These are phyloP conservation scores for Lissocephala sabroskyi DNA, from an alignment of 2,888 invertebrate species.

Conservation along the genomic window DNA sequence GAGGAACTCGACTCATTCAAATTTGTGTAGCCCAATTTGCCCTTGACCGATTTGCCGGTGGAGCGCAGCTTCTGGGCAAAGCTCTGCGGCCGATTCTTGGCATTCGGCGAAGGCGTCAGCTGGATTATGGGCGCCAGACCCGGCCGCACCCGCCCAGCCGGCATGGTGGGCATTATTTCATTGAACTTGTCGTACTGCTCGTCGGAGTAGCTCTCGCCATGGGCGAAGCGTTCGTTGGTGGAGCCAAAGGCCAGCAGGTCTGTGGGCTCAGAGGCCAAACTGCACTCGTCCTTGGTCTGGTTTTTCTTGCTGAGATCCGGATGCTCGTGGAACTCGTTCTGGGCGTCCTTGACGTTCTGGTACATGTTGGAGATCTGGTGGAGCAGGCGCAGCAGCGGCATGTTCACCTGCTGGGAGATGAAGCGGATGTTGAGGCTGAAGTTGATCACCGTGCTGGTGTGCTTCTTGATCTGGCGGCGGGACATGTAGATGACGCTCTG, in stretches of 20 bases:
- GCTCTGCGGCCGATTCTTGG: conserved; percentile 81
- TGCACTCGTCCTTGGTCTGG: conserved; percentile 77
- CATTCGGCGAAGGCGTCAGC: conserved; percentile 71
- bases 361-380: conserved; percentile 99
- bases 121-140: conserved; percentile 68
- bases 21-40: conserved; percentile 83
- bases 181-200: conserved; percentile 72
- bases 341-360: conserved; percentile 96
- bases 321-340: conserved; percentile 88
- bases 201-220: conserved; percentile 68
- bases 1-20: conserved; percentile 83
- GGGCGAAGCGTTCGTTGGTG: conserved; percentile 67
- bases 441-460: conserved; percentile 93
- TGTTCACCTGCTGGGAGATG: conserved; percentile 96
- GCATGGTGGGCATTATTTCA: conserved; percentile 62
- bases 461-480: conserved; percentile 88
- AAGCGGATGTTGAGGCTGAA: conserved; percentile 90
- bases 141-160: conserved; percentile 46
- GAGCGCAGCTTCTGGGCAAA: conserved; percentile 90
- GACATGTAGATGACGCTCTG: conserved; percentile 91
- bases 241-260: conserved; percentile 69
- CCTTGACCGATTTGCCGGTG: conserved; percentile 88
- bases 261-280: conserved; percentile 74
- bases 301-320: conserved; percentile 71
- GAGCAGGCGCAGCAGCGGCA: conserved; percentile 91